phyloP scores from a whole-genome alignment of 1,140 invertebrate species.

The Propsilocerus akamusi region DNA sequence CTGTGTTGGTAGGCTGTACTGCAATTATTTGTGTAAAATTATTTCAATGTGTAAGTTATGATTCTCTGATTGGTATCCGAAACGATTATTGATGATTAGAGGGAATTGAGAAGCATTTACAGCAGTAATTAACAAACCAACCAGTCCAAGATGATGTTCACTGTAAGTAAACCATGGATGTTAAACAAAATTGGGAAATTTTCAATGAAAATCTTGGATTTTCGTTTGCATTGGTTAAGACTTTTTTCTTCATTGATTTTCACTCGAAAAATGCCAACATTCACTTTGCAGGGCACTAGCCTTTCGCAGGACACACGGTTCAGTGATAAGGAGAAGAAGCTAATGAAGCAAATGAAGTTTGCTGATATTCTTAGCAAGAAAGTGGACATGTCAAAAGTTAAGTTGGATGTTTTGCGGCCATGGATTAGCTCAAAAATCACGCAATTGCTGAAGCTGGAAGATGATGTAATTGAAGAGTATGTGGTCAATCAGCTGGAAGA shows the following conservation, averaged over 20 bases:
- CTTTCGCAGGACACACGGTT: conserved; percentile 97
- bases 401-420: conserved; percentile 93
- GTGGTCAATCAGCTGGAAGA: conserved; percentile 94
- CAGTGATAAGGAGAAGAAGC: conserved; percentile 97
- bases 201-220: not conserved
- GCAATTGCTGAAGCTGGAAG: conserved; percentile 88
- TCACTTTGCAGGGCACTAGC: conserved; percentile 68
- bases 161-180: not conserved
- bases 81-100: too few relatives aligned
- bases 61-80: too few relatives aligned
- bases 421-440: conserved; percentile 97
- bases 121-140: not conserved
- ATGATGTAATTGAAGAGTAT: conserved; percentile 97
- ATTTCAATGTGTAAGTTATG: too few relatives aligned
- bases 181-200: not conserved
- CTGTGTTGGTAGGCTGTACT: too few relatives aligned
- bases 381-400: conserved; percentile 97
- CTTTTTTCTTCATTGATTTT: conserved; percentile 1
- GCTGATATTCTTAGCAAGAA: conserved; percentile 76
- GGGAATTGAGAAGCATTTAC: too few relatives aligned
- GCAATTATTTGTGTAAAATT: too few relatives aligned
- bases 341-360: conserved; percentile 98
- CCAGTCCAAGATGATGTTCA: not conserved
- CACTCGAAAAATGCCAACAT: not conserved
- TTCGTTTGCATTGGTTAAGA: not conserved